Evolutionary conservation across 2,797 vertebrate species (phyloP).

Genomic region (Acanthurus leucopareius): DNA sequence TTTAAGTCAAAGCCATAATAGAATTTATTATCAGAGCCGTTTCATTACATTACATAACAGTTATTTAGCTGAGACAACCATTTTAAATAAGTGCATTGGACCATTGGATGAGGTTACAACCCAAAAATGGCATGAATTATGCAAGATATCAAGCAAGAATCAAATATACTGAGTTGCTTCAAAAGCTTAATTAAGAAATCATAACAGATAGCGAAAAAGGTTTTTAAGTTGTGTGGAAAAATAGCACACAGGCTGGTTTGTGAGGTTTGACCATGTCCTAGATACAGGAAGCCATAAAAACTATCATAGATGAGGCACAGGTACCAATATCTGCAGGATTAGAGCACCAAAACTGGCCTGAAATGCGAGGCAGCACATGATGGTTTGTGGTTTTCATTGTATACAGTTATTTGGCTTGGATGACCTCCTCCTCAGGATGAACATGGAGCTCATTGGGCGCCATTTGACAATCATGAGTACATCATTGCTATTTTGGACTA

Average conservation of each 20-base stretch:
- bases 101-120: neutral
- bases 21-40: slow-evolving; percentile 10
- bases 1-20: slow-evolving; percentile 14
- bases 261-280: too few species aligned
- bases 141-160: too few species aligned
- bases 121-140: neutral
- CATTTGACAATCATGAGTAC: too few species aligned
- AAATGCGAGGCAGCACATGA: neutral
- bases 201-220: too few species aligned
- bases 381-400: neutral
- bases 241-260: too few species aligned
- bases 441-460: too few species aligned
- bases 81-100: neutral
- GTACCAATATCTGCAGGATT: neutral
- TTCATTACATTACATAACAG: neutral
- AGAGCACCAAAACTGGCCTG: neutral
- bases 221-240: too few species aligned
- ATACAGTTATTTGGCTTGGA: too few species aligned
- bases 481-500: neutral
- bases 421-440: too few species aligned
- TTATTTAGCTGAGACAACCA: neutral
- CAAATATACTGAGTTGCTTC: neutral
- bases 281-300: neutral
- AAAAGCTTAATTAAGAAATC: neutral
- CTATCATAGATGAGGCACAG: neutral